phyloP scores from a whole-genome alignment of 2,888 invertebrate species.

The Palloptera scutellata region DNA sequence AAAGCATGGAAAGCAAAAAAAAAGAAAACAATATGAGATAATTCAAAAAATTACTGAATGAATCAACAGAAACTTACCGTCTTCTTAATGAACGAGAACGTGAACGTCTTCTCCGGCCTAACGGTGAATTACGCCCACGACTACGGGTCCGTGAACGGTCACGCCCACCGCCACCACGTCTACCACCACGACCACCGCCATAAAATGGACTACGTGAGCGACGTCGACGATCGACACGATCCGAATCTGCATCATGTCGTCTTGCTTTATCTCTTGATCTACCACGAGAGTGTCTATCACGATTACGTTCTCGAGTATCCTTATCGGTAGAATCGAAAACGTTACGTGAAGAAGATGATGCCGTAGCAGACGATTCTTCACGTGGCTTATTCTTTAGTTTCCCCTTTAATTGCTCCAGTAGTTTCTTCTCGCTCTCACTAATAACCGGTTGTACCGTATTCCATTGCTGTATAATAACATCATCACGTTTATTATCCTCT shows the following conservation, averaged over 20 bases:
- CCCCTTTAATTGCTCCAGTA: conserved; percentile 66
- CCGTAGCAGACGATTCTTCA: conserved; percentile 40
- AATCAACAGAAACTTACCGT: conserved; percentile 24
- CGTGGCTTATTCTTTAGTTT: conserved; percentile 58
- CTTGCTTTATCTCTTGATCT: conserved; percentile 44
- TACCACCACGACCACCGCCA: conserved; percentile 34
- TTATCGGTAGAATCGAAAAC: conserved; percentile 25
- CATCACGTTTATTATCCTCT: conserved; percentile 64
- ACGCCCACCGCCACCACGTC: conserved; percentile 47
- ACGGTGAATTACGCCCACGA: conserved; percentile 43
- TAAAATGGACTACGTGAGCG: conserved; percentile 34
- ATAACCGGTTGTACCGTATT: conserved; percentile 68
- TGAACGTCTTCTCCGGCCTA: conserved; percentile 46
- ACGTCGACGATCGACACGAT: conserved; percentile 38
- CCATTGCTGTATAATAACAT: conserved; percentile 68
- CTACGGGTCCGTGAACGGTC: conserved; percentile 45
- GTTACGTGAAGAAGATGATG: conserved; percentile 34
- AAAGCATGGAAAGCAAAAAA: not conserved
- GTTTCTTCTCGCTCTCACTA: conserved; percentile 68
- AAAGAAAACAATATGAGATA: not conserved
- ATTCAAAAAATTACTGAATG: not conserved
- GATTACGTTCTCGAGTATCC: conserved; percentile 35
- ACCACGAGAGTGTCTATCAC: conserved; percentile 30
- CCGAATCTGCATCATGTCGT: conserved; percentile 34
- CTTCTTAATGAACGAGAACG: conserved; percentile 46